Evolutionary conservation across 2,888 invertebrate species (phyloP).

Genomic region (Thereva unica): DNA sequence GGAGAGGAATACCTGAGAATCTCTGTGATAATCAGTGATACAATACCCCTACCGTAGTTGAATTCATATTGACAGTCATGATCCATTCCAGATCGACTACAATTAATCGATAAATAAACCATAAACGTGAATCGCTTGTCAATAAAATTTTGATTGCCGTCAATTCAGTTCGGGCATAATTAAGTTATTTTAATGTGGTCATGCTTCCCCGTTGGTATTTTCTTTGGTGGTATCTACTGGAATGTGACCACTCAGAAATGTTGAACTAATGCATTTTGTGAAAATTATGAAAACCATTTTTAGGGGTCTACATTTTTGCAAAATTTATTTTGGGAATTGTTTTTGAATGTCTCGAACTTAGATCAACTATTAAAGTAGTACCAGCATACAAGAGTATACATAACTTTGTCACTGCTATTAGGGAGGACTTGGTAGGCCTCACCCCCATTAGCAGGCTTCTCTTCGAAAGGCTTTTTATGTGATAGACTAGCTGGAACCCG

Average conservation of each 20-base stretch:
- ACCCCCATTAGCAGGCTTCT: too few relatives aligned
- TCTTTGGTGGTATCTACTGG: constrained; percentile 3
- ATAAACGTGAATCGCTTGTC: constrained; percentile 41
- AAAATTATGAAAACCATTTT: background rate
- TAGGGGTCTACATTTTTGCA: too few relatives aligned
- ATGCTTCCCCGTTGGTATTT: constrained; percentile 22
- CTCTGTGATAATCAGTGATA: too few relatives aligned
- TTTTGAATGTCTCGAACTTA: too few relatives aligned
- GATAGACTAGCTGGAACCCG: too few relatives aligned
- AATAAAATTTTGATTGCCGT: constrained; percentile 43
- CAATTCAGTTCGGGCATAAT: constrained; percentile 40
- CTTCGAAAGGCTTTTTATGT: too few relatives aligned
- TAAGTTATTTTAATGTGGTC: constrained; percentile 40
- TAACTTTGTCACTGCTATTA: too few relatives aligned
- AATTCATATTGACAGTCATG: constrained; percentile 39
- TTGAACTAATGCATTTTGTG: constrained; percentile 7
- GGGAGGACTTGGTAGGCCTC: too few relatives aligned
- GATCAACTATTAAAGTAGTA: too few relatives aligned
- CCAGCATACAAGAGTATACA: too few relatives aligned
- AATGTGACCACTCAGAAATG: constrained; percentile 1
- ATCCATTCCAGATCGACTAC: constrained; percentile 39
- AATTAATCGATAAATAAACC: constrained; percentile 43
- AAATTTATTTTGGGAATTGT: too few relatives aligned
- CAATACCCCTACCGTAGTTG: constrained; percentile 9
- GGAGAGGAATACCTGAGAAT: too few relatives aligned